Evolutionary conservation across 1,140 invertebrate species (phyloP).

Genomic region (Chymomyza costata): DNA sequence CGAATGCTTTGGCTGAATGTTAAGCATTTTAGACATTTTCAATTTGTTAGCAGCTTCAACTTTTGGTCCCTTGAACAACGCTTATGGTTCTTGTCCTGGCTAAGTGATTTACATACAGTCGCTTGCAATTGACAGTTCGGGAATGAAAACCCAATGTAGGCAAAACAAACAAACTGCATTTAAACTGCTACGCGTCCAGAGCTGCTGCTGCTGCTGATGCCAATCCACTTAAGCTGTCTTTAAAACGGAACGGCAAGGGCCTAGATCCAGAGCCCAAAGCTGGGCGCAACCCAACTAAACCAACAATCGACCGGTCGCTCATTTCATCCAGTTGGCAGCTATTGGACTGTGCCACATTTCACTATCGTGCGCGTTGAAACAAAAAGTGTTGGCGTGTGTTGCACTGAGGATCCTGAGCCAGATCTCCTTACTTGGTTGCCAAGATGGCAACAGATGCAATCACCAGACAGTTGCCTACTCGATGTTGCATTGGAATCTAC

Average conservation of each 20-base stretch:
- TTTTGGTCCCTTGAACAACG: constrained; percentile 7
- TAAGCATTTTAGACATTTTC: too few relatives aligned
- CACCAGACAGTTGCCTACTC: constrained; percentile 51
- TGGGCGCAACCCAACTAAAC: constrained; percentile 26
- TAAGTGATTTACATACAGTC: constrained; percentile 44
- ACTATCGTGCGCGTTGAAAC: constrained; percentile 59
- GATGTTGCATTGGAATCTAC: constrained; percentile 7
- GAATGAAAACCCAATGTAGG: constrained; percentile 20
- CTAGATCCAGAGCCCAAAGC: constrained; percentile 13
- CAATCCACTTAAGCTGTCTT: constrained; percentile 54
- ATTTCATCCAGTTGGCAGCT: not conserved
- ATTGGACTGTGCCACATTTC: constrained; percentile 40
- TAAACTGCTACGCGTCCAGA: constrained; percentile 34
- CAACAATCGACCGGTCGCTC: not conserved
- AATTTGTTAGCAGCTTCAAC: too few relatives aligned
- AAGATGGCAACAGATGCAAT: constrained; percentile 37
- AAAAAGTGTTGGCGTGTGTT: constrained; percentile 57
- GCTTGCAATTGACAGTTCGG: constrained; percentile 43
- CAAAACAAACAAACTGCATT: constrained; percentile 56
- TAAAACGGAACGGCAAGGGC: not conserved
- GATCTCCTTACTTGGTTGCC: constrained; percentile 13
- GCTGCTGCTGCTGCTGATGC: not conserved
- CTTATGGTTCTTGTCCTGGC: constrained; percentile 5
- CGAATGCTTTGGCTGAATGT: too few relatives aligned
- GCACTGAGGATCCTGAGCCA: constrained; percentile 38